Evolutionary conservation across 1,140 invertebrate genomes (phyloP).

Genomic region (Sinonovacula constricta): DNA sequence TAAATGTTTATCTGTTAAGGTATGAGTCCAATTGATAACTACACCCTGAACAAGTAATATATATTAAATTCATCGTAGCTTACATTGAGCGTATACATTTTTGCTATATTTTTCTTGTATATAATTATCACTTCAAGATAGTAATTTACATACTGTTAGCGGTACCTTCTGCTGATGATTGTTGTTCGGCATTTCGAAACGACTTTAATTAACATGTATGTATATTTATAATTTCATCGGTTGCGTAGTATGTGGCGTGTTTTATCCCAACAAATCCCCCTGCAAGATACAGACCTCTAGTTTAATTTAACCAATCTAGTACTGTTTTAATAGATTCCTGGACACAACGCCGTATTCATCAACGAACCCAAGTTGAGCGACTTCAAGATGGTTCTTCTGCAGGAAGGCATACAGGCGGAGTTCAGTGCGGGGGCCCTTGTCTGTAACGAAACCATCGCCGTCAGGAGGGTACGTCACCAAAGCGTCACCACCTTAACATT

Average conservation of each 20-base stretch:
- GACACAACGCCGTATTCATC: conserved; percentile 94
- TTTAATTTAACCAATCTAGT: neutral
- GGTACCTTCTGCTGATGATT: no score
- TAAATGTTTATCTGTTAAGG: no score
- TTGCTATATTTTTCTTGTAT: no score
- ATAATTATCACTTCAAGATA: no score
- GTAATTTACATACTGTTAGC: no score
- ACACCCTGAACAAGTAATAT: no score
- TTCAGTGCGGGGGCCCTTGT: conserved; percentile 96
- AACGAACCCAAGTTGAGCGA: conserved; percentile 98
- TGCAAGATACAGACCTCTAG: no score
- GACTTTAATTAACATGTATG: neutral
- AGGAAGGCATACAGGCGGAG: conserved; percentile 93
- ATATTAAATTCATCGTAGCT: no score
- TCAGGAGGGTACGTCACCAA: conserved; percentile 85
- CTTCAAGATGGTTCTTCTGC: conserved; percentile 96
- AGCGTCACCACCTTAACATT: no score
- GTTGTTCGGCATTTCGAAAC: neutral
- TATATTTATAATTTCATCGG: neutral
- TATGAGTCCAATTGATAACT: no score
- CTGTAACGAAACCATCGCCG: conserved; percentile 95
- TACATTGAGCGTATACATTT: no score
- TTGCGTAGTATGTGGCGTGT: neutral
- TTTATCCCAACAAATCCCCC: no score
- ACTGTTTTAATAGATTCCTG: conserved; percentile 73